These are phyloP conservation scores for Sisyra terminalis DNA, from an alignment of 2,888 invertebrate species.

Conservation along the genomic window DNA sequence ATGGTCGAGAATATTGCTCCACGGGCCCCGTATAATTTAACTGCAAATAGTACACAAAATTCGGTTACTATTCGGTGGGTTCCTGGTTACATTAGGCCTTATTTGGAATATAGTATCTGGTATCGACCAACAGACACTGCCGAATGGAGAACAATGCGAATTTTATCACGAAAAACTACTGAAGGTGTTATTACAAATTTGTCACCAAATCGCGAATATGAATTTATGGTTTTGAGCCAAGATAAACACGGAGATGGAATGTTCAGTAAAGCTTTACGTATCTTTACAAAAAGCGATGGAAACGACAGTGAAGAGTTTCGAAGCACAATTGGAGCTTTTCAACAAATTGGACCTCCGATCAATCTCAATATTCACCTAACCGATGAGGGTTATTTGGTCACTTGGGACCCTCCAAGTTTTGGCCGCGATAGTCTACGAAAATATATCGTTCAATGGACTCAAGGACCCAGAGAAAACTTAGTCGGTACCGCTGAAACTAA, in stretches of 20 bases:
- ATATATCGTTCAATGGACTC: conserved; percentile 56
- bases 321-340: conserved; percentile 16
- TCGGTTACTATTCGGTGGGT: conserved; percentile 70
- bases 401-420: conserved; percentile 50
- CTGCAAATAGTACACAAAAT: conserved; percentile 52
- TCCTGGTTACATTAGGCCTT: conserved; percentile 61
- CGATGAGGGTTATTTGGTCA: conserved; percentile 58
- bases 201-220: conserved; percentile 61
- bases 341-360: conserved; percentile 39
- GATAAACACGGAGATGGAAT: conserved; percentile 79
- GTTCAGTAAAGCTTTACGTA: conserved; percentile 68
- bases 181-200: conserved; percentile 67
- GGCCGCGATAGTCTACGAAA: conserved; percentile 37
- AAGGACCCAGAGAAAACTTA: conserved; percentile 42
- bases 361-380: conserved; percentile 55
- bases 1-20: conserved; percentile 75
- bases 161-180: conserved; percentile 52
- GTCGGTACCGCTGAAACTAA: conserved; percentile 48
- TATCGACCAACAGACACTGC: conserved; percentile 55
- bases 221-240: conserved; percentile 79
- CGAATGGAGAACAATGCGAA: conserved; percentile 72
- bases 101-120: conserved; percentile 76
- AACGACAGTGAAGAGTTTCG: conserved; percentile 8
- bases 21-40: conserved; percentile 78
- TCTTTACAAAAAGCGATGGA: conserved; percentile 42